These are phyloP conservation scores for Centruroides sculpturatus DNA, from an alignment of 1,140 invertebrate species.

Conservation along the genomic window DNA sequence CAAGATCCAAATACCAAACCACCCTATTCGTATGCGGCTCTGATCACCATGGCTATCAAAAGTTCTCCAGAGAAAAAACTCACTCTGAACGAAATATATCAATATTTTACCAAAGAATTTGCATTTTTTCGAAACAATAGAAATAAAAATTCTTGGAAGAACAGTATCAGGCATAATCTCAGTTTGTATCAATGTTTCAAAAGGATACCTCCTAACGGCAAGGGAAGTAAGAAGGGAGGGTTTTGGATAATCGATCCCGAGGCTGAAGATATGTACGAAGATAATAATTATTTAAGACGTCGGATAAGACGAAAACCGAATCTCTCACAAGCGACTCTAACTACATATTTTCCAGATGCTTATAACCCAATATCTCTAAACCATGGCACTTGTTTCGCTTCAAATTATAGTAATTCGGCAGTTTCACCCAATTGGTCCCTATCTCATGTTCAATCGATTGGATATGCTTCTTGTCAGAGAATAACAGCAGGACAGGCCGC, in stretches of 20 bases:
- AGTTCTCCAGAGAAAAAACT: conserved; percentile 62
- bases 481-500: no score
- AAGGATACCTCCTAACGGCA: conserved; percentile 68
- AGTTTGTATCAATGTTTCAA: conserved; percentile 77
- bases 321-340: no score
- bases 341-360: no score
- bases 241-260: conserved; percentile 81
- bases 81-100: conserved; percentile 88
- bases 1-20: conserved; percentile 30
- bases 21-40: conserved; percentile 80
- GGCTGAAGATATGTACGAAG: conserved; percentile 89
- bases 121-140: conserved; percentile 52
- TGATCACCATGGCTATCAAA: conserved; percentile 88
- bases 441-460: no score
- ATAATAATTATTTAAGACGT: conserved; percentile 74
- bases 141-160: conserved; percentile 85
- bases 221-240: conserved; percentile 82
- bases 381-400: no score
- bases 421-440: no score
- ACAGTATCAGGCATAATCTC: conserved; percentile 85
- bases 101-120: conserved; percentile 32
- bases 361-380: no score
- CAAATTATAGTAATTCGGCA: no score
- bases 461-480: no score
- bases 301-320: conserved; percentile 25